Evolutionary conservation across 2,888 invertebrate genomes (phyloP).

Genomic region (Caenorhabditis angaria): DNA sequence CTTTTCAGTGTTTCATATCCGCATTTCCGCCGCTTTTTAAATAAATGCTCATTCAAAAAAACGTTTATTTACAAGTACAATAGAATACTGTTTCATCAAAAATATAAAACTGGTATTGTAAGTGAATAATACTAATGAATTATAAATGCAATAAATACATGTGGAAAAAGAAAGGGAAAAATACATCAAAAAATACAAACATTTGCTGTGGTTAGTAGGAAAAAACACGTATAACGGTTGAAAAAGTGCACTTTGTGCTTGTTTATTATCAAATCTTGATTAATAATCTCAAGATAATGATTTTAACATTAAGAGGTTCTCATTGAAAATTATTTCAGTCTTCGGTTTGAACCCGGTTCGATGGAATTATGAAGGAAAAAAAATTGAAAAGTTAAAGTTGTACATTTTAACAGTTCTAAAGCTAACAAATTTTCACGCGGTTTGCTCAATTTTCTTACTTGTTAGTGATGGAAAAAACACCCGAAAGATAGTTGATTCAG

Average conservation of each 20-base stretch:
- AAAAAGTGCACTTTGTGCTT: not conserved
- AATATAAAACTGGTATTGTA: constrained; percentile 1
- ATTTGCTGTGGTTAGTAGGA: not conserved
- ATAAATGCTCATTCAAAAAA: not conserved
- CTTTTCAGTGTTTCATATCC: not conserved
- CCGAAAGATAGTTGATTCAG: constrained; percentile 18
- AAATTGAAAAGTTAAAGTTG: not conserved
- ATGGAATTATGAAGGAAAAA: not conserved
- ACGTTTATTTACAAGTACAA: constrained; percentile 1
- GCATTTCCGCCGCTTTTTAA: constrained; percentile 17
- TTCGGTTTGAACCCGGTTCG: not conserved
- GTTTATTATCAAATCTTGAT: not conserved
- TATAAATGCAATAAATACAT: constrained; percentile 3
- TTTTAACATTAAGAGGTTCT: no score
- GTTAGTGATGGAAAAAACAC: constrained; percentile 11
- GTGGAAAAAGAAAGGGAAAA: not conserved
- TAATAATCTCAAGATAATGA: not conserved
- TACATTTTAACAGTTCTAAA: not conserved
- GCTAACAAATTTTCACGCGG: constrained; percentile 7
- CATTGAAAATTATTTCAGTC: no score
- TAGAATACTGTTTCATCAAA: not conserved
- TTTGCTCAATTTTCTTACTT: not conserved
- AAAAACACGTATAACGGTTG: not conserved
- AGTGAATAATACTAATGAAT: constrained; percentile 2
- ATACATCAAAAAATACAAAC: constrained; percentile 3